A percentile compares a stretch with the other conserved stretches of the same genome.
phyloP scores from a whole-genome alignment of 2,113 vertebrate species.

The Notechis scutatus region DNA sequence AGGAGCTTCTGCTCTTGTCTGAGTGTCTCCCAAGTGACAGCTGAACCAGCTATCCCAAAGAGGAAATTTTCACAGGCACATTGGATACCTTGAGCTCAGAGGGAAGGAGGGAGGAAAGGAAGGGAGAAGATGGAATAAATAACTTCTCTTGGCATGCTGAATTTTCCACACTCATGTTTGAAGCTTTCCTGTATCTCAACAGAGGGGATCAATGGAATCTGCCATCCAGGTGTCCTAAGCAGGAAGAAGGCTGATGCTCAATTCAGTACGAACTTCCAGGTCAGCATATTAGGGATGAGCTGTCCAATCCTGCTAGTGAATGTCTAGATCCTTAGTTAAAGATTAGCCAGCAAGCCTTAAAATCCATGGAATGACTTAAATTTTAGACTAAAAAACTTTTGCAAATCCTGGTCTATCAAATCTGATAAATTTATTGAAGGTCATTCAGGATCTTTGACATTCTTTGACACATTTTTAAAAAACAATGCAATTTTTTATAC shows the following conservation, averaged over 20 bases:
- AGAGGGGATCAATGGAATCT: background rate
- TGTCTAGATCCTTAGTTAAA: background rate
- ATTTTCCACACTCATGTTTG: background rate
- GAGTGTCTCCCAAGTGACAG: conserved; percentile 61
- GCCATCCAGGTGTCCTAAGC: background rate
- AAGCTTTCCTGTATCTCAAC: background rate
- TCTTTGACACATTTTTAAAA: background rate
- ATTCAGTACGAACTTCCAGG: background rate
- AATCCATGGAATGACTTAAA: background rate
- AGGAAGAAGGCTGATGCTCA: background rate
- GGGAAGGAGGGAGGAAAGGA: conserved; percentile 6
- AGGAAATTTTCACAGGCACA: conserved; percentile 65
- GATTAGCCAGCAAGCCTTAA: background rate
- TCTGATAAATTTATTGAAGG: background rate
- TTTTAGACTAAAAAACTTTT: background rate
- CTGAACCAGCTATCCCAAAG: conserved; percentile 58
- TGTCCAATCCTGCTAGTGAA: background rate
- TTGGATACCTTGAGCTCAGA: conserved; percentile 39
- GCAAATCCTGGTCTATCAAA: background rate
- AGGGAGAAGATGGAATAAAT: background rate
- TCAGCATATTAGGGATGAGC: background rate
- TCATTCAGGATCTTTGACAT: background rate
- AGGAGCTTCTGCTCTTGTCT: conserved; percentile 52
- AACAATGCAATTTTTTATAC: background rate
- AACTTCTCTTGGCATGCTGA: background rate